phyloP scores from a whole-genome alignment of 1,140 invertebrate genomes.

The Drosophila watanabei region DNA sequence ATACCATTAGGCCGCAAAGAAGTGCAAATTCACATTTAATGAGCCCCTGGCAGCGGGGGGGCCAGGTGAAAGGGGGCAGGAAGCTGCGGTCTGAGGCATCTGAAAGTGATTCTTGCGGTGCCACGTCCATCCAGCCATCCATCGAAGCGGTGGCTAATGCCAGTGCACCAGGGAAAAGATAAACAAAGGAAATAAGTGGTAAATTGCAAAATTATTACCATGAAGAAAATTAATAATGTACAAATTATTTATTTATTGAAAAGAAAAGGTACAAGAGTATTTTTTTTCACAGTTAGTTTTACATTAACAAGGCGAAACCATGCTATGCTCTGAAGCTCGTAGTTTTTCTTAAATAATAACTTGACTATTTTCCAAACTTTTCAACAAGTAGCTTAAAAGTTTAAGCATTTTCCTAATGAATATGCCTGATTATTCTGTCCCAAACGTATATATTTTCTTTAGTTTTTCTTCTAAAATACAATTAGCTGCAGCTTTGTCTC shows the following conservation, averaged over 20 bases:
- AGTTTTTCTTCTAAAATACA: not conserved
- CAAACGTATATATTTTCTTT: not conserved
- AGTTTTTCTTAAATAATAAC: not conserved
- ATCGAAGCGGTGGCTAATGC: conserved; percentile 28
- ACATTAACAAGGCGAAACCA: not conserved
- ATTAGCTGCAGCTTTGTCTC: not conserved
- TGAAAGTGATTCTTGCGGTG: conserved; percentile 53
- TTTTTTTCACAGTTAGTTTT: conserved; percentile 8
- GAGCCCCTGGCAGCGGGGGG: conserved; percentile 47
- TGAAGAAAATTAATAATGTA: conserved; percentile 28
- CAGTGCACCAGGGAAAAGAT: conserved; percentile 28
- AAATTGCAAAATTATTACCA: conserved; percentile 29
- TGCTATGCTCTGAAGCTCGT: too few species aligned
- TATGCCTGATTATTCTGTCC: not conserved
- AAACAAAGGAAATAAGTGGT: conserved; percentile 40
- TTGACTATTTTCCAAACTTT: not conserved
- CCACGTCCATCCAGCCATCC: conserved; percentile 1
- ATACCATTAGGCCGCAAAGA: conserved; percentile 59
- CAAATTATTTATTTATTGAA: conserved; percentile 16
- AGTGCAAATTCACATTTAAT: conserved; percentile 80
- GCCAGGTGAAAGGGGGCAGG: conserved; percentile 24
- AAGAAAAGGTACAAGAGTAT: not conserved
- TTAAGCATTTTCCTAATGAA: too few species aligned
- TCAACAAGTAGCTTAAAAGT: too few species aligned
- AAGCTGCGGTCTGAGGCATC: conserved; percentile 44